Percentiles rank a stretch among this genome's conserved stretches.
phyloP scores from a whole-genome alignment of 2,113 vertebrate species.

The Clarias magur region DNA sequence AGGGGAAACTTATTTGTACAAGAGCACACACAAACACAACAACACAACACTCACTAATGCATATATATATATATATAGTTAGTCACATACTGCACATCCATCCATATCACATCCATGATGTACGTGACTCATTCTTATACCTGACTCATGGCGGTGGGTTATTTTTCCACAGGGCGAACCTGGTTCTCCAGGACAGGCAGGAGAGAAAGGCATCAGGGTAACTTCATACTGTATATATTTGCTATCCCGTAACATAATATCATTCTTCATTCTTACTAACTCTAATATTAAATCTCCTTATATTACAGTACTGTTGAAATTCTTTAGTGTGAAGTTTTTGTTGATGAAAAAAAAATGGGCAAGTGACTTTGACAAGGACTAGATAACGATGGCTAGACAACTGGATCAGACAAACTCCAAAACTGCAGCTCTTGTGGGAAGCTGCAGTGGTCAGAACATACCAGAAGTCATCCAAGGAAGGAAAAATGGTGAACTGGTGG shows the following conservation, averaged over 20 bases:
- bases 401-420: too few species aligned
- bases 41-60: conserved; percentile 3
- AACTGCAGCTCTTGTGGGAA: too few species aligned
- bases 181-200: conserved; percentile 76
- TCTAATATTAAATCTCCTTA: background rate
- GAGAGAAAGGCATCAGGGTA: conserved; percentile 82
- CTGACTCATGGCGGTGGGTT: conserved; percentile 26
- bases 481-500: too few species aligned
- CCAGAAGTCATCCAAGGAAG: too few species aligned
- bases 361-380: too few species aligned
- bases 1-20: conserved; percentile 14
- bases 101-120: background rate
- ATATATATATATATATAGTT: background rate
- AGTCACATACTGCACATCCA: background rate
- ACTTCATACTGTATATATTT: background rate
- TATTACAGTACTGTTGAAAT: background rate
- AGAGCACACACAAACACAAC: background rate
- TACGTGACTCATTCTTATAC: background rate
- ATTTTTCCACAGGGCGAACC: conserved; percentile 74
- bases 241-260: background rate
- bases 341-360: too few species aligned
- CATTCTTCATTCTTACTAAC: background rate
- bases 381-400: too few species aligned
- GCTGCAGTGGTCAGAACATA: too few species aligned
- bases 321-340: background rate